Base-by-base conservation (phyloP, 2,797 vertebrate species). In the Falco novaeseelandiae region DNA sequence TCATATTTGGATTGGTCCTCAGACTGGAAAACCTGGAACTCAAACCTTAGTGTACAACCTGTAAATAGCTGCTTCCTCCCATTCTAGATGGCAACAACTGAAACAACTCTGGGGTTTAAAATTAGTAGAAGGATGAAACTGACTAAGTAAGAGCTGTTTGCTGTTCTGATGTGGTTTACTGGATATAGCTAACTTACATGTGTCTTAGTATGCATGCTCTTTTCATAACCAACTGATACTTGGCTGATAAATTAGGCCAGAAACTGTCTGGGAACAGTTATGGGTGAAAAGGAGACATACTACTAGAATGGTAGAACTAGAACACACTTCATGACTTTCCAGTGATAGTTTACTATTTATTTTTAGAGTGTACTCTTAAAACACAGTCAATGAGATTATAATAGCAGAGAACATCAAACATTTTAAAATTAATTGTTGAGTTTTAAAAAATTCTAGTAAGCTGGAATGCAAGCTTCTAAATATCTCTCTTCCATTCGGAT, bases 361-460 rank as follows among this genome's bases (percentile, higher is more conserved):
- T 84, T 88, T 80, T 73, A n/a, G 20, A 17, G 4, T 38, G 10
- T 25, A 23, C 34, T 76, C 73, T 57, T 29, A 49, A 55, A 89
- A 65, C 32, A 19, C 25, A 71, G 5, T 14, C 63, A 73, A 12
- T 0, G 0, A n/a, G 18, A 26, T 51, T 10, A 17, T 19, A 5
- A 2, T 20, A 36, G 23, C 11, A 46, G 29, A 58, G 40, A 67
- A 49, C 9, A 38, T 5, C 58, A 23, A 32, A 38, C 3, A 32
- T 49, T 65, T 55, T 38, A 4, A 81, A 63, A 18, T 62, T 40
- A 54, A 51, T 25, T 0, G 1, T 7, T 44, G 29, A 57, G 20
- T 36, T 81, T 29, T 14, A 9, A 70, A 87, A 36, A 30, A 51
- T 20, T 61, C 15, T 8, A 34, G 4, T 23, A 29, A 70, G 2